Percentiles rank a stretch among this genome's conserved stretches.
These are phyloP conservation scores for Sorex araneus DNA, from an alignment of 2,113 vertebrate genomes.

Conservation along the genomic window DNA sequence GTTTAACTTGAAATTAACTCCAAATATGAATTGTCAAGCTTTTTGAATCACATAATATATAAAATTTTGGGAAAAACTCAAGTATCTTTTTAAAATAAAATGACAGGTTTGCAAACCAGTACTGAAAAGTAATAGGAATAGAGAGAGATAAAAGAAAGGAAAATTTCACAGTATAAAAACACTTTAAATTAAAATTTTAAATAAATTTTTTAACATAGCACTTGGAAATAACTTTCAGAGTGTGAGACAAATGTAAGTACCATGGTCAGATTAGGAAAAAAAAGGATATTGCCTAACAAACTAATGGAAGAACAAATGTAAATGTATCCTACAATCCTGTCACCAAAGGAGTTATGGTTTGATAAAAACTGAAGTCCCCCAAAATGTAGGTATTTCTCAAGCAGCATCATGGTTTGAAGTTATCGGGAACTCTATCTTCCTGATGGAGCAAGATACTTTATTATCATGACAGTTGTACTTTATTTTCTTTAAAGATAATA, in stretches of 20 bases:
- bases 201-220: not conserved
- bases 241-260: not conserved
- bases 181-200: conserved; percentile 1
- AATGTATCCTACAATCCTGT: not conserved
- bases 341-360: not conserved
- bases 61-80: conserved; percentile 61
- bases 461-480: not conserved
- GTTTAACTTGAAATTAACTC: conserved; percentile 69
- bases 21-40: conserved; percentile 49
- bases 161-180: not conserved
- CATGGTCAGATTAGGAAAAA: not conserved
- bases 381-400: not conserved
- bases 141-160: conserved; percentile 60
- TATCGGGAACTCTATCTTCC: not conserved
- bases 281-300: not conserved
- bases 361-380: too few species aligned
- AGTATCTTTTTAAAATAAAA: conserved; percentile 71
- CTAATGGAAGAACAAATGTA: not conserved
- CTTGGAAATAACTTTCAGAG: not conserved
- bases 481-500: conserved; percentile 1
- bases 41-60: conserved; percentile 55
- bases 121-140: conserved; percentile 54
- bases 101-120: conserved; percentile 75
- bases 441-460: not conserved
- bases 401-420: not conserved